Evolutionary conservation across 2,113 vertebrate genomes (phyloP), one percentile per base, ranked within the genome.

Genomic region (Tetrax tetrax): DNA sequence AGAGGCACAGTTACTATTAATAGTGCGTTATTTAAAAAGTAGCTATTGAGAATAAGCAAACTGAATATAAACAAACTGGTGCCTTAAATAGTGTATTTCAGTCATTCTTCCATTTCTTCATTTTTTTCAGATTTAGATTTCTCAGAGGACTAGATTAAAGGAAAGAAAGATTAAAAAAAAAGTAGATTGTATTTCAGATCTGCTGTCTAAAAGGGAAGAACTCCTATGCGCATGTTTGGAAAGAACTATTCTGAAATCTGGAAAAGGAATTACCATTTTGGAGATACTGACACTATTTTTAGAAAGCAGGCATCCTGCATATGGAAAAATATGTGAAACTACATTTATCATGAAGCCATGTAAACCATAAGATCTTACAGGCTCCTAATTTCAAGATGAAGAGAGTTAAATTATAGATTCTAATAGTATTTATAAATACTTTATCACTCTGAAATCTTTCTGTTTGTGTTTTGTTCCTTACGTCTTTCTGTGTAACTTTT

Each of bases 371-470:
- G 95, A 96, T 95, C 87, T 89, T 76, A 66, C 72, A 93, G 87
- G 74, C 66, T 90, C 74, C 56, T 95, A 94, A 97, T 97, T 95
- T 89, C 89, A 81, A 92, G 92, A 90, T 89, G 76, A 93, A 96
- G 91, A 92, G 77, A 96, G 87, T 92, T 97, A 98, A 97, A 97
- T 94, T 95, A 75, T 91, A 93, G 82, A 97, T 96, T 96, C 56
- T 87, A 89, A 84, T 94, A 75, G 79, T 86, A 71, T 78, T 68
- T 95, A 76, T 85, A 85, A 91, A 90, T 96, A 92, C 95, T 97
- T 97, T 97, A 96, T 96, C 75, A 88, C 48, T 81, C 84, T 92
- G 87, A 96, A 97, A 93, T 95, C 37, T 82, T 87, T 94, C 68
- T 95, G 50, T 95, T 89, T 97, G 68, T 76, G 95, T 95, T 96